Base-by-base conservation (phyloP, 2,113 vertebrate species). In the Harpagus bidentatus region DNA sequence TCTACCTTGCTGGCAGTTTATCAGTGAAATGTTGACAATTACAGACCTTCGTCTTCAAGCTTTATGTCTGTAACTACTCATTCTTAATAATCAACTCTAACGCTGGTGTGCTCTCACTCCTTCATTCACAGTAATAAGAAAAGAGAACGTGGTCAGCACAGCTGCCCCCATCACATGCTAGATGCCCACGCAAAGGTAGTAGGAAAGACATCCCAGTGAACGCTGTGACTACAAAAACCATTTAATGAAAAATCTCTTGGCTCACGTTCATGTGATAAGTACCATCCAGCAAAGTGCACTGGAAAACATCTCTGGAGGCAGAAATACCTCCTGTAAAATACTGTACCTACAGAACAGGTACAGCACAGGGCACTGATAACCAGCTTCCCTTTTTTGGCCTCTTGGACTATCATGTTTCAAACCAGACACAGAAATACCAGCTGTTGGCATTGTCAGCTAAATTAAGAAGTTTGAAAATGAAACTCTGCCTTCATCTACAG, bases 241-340 rank as follows among this genome's bases (percentile, higher is more conserved):
- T n/a, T 11, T 6, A 21, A 25, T 29, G 65, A 50, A 42, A 84
- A 34, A 71, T 17, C 40, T 13, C 40, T 7, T 34, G 66, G n/a
- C 34, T 90, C 14, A 1, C 3, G 13, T 43, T 50, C 43, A 12
- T 1, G 1, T 7, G 31, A 1, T 18, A 50, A 82, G 7, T 19
- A 45, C 15, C 36, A 31, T 6, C 55, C 48, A 13, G 43, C 20
- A 48, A 81, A 72, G 19, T 5, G 29, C 45, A 32, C 50, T 53
- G 36, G 6, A 10, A 56, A 62, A 55, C 2, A 1, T 7, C 32
- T 78, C 40, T 38, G 40, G 61, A 56, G 34, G 84, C 42, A 86
- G 20, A 58, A 80, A 11, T 13, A 59, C 4, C 50, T n/a, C 7
- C 67, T 32, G 40, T 9, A 16, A 45, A 50, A 42, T 15, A 6